Evolutionary conservation across 2,113 vertebrate genomes (phyloP), one percentile per base, ranked within the genome.

Genomic region (Ceratotherium simum): DNA sequence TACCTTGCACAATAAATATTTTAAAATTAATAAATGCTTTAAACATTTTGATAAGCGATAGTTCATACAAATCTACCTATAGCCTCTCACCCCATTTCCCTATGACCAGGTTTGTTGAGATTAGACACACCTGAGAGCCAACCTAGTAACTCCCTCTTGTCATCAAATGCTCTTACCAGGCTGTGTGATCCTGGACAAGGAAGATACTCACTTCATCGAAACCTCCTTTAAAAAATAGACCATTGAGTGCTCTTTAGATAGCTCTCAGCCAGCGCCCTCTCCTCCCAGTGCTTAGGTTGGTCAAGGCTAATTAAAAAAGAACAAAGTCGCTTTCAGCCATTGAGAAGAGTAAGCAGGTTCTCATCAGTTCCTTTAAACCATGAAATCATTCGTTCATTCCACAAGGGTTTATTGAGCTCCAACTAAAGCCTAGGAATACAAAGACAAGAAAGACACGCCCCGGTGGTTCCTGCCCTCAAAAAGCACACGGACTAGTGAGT

Each of bases 21-120:
- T 97, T 48, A 18, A 36, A 93, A 86, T 97, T 80, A 84, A 91
- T 92, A 93, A 91, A 93, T 51, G 10, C 72, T 95, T 84, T 70
- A 54, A 79, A 46, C 18, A 56, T 88, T 96, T 96, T 96, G 36
- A 21, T 92, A 85, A 80, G 80, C 95, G 86, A 82, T 86, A 42
- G 92, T 75, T 75, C 48, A 39, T 89, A 54, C 29, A 88, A 64
- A 87, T 93, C 76, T 88, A 5, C 72, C 56, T 65, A 42, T 9
- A 95, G 27, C 14, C 31, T 88, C 20, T 89, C 46, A 76, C 58
- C 39, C 36, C 27, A 79, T 78, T 62, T 91, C 31, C 78, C 56
- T 94, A 10, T 83, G 64, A 93, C 29, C 25, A 80, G 46, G 27
- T 96, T 92, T 97, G 39, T 51, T 96, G 78, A 90, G 23, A 96